Evolutionary conservation across 2,888 invertebrate species (phyloP), one percentile per base, ranked within the genome.

Genomic region (Harpalus rubripes): DNA sequence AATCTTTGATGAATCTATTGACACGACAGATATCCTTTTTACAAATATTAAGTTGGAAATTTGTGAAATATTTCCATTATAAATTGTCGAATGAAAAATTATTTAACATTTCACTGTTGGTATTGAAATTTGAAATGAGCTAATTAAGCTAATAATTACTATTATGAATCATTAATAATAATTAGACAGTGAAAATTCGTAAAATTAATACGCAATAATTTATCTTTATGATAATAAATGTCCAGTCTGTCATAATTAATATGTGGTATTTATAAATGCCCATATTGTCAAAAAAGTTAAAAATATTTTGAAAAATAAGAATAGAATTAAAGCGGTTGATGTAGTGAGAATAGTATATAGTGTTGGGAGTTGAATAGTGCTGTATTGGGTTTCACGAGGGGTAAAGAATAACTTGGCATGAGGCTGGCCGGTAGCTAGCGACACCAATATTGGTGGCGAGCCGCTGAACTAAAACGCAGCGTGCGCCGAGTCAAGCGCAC

Each of bases 381-480:
- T 18, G 72, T 74, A 8, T 44, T 7, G 32, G 41, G 15, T 8
- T 32, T 16, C 26, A 61, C 39, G 15, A 18, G 72, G 41, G 15
- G 10, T 15, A 18, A 4, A 8, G 12, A 74, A n/a, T 5, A 6
- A 16, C 15, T 68, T 12, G 65, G 68, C 8, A 59, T 58, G 22
- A 68, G 76, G 44, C 32, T 85, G 83, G 85, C 88, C 87, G 86
- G 81, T 59, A 85, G 84, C 85, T 89, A 87, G 88, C 88, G 88
- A 87, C 88, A 41, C 61, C 63, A 74, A n/a, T 8, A 26, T 15
- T 39, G 26, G 52, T 82, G 84, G 85, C 79, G 12, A 84, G 59
- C 59, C 65, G 22, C 56, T 58, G 86, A 87, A 88, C 88, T 87
- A 87, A 41, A 18, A 79, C 86, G 87, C 88, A 88, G 88, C 88